These are phyloP conservation scores for Ailurus styani DNA, from an alignment of 2,113 vertebrate species.

Conservation along the genomic window DNA sequence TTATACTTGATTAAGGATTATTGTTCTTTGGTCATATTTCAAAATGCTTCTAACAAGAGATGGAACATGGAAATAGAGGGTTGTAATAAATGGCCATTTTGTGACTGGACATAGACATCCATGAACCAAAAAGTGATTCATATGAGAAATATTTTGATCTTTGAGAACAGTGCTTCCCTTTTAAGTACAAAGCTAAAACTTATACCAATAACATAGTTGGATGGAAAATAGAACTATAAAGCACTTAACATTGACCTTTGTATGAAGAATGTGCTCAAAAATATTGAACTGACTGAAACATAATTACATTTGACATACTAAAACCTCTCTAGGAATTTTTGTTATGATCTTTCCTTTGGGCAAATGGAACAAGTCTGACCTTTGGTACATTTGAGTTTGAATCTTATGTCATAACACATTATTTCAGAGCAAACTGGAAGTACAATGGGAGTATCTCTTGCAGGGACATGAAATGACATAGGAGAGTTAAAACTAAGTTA, in stretches of 20 bases:
- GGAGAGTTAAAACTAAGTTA: background rate
- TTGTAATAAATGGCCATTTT: background rate
- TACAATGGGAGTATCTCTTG: background rate
- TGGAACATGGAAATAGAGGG: background rate
- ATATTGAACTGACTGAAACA: background rate
- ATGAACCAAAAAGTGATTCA: background rate
- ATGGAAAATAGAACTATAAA: background rate
- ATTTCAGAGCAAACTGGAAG: conserved; percentile 20
- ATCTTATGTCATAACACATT: background rate
- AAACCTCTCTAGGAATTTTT: conserved; percentile 9
- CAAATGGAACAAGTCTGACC: background rate
- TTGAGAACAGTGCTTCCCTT: background rate
- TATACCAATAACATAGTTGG: background rate
- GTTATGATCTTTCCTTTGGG: conserved; percentile 20
- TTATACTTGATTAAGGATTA: background rate
- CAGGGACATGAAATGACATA: background rate
- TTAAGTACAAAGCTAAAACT: background rate
- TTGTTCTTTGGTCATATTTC: background rate
- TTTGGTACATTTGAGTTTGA: background rate
- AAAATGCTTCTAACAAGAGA: background rate
- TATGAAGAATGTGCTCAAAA: background rate
- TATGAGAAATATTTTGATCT: background rate
- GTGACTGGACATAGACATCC: background rate
- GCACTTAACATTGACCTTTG: background rate
- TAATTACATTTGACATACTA: background rate